Evolutionary conservation across 30 jellyfish, hydroid and myxozoan genomes (phyloP).

Genomic region (Aurelia aurita complex sp. Pacific): DNA sequence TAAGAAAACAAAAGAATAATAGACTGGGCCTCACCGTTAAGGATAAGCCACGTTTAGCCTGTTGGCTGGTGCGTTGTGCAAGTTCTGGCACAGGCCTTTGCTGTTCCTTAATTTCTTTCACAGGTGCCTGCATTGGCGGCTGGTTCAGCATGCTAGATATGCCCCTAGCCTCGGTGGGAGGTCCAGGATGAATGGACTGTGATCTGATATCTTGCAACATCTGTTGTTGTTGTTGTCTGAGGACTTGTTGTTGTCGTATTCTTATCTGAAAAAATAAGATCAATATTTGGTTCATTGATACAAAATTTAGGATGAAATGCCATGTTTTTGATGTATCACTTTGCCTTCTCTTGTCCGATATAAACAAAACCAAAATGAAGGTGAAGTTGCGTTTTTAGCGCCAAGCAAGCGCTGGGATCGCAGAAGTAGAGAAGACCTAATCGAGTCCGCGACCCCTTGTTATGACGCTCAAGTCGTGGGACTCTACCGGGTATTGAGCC

Average conservation of each 20-base stretch:
- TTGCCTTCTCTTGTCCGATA: too few species aligned
- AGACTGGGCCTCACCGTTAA: constrained; percentile 60
- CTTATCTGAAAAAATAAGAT: constrained; percentile 55
- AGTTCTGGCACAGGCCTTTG: constrained; percentile 45
- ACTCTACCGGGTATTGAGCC: too few species aligned
- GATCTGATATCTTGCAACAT: constrained; percentile 33
- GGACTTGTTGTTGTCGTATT: constrained; percentile 79
- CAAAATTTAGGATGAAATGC: too few species aligned
- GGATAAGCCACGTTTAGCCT: constrained; percentile 69
- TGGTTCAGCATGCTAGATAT: constrained; percentile 9
- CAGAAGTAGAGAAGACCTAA: too few species aligned
- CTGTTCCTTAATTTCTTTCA: constrained; percentile 34
- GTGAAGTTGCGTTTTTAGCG: too few species aligned
- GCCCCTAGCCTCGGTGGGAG: constrained; percentile 21
- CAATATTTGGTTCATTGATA: too few species aligned
- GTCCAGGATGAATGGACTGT: constrained; percentile 24
- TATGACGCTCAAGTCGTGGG: too few species aligned
- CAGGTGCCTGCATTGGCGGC: constrained; percentile 16
- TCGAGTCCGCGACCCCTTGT: too few species aligned
- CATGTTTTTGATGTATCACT: too few species aligned
- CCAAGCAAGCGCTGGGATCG: too few species aligned
- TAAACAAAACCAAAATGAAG: too few species aligned
- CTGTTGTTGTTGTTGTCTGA: constrained; percentile 73
- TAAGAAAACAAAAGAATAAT: background rate
- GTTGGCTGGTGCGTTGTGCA: constrained; percentile 44